A percentile compares a stretch with the other conserved stretches of the same genome.
These are phyloP conservation scores for Ahaetulla prasina DNA, from an alignment of 2,113 vertebrate genomes.

Conservation along the genomic window DNA sequence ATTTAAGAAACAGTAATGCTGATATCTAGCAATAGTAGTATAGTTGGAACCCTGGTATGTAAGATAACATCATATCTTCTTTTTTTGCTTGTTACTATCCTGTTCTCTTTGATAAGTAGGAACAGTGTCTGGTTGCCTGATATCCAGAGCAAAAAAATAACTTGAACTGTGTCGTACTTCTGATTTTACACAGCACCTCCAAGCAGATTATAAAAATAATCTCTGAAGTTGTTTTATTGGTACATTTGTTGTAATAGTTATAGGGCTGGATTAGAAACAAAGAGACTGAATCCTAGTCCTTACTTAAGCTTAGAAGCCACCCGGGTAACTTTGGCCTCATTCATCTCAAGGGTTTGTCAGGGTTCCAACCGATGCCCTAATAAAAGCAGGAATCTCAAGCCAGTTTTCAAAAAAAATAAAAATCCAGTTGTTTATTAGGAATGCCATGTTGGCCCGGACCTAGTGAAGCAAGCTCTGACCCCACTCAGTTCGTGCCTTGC, in stretches of 20 bases:
- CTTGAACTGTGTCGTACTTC: neutral
- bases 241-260: neutral
- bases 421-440: no score
- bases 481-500: no score
- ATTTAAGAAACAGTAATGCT: slow-evolving; percentile 32
- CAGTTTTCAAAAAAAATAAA: no score
- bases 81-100: neutral
- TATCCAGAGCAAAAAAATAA: no score
- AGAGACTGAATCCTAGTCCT: neutral
- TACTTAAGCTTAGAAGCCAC: neutral
- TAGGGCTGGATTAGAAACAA: neutral
- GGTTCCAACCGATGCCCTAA: no score
- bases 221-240: neutral
- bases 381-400: no score
- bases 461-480: no score
- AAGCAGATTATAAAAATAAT: neutral
- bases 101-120: neutral
- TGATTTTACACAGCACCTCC: neutral
- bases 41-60: neutral
- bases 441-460: no score
- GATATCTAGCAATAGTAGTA: neutral
- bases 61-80: neutral
- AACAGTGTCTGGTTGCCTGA: neutral
- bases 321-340: neutral
- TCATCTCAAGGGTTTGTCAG: neutral